Evolutionary conservation across 1,140 invertebrate species (phyloP).

Genomic region (Drosophila asahinai): DNA sequence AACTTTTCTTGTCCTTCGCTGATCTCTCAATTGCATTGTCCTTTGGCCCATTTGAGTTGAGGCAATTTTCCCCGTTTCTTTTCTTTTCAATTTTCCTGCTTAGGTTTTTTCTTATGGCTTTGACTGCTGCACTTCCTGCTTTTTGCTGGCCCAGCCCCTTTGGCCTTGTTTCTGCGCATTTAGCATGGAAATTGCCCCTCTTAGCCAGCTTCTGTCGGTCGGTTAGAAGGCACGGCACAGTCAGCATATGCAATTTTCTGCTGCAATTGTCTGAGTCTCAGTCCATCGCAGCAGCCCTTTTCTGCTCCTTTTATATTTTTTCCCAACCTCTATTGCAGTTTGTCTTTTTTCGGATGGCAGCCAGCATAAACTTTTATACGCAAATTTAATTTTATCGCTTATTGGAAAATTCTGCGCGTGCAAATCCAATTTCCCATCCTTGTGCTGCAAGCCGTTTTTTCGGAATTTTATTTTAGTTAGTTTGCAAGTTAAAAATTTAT

Average conservation of each 20-base stretch:
- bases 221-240: slow-evolving; percentile 20
- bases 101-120: slow-evolving; percentile 10
- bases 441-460: background rate
- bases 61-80: slow-evolving; percentile 25
- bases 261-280: slow-evolving; percentile 47
- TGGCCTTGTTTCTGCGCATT: slow-evolving; percentile 37
- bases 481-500: slow-evolving; percentile 37
- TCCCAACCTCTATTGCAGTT: slow-evolving; percentile 5
- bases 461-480: slow-evolving; percentile 23
- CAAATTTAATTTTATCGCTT: slow-evolving; percentile 51
- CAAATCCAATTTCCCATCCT: slow-evolving; percentile 30
- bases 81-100: slow-evolving; percentile 29
- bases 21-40: slow-evolving; percentile 32
- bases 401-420: slow-evolving; percentile 44
- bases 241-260: slow-evolving; percentile 54
- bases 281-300: slow-evolving; percentile 3
- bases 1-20: background rate
- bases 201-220: slow-evolving; percentile 19
- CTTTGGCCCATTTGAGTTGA: slow-evolving; percentile 34
- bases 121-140: slow-evolving; percentile 34
- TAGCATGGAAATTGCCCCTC: slow-evolving; percentile 44
- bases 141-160: slow-evolving; percentile 33
- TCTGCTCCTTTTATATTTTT: slow-evolving; percentile 17
- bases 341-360: slow-evolving; percentile 12
- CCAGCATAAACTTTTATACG: slow-evolving; percentile 42